Evolutionary conservation across 2,888 invertebrate species (phyloP), one percentile per base, ranked within the genome.

Genomic region (Stegana nigrithorax): DNA sequence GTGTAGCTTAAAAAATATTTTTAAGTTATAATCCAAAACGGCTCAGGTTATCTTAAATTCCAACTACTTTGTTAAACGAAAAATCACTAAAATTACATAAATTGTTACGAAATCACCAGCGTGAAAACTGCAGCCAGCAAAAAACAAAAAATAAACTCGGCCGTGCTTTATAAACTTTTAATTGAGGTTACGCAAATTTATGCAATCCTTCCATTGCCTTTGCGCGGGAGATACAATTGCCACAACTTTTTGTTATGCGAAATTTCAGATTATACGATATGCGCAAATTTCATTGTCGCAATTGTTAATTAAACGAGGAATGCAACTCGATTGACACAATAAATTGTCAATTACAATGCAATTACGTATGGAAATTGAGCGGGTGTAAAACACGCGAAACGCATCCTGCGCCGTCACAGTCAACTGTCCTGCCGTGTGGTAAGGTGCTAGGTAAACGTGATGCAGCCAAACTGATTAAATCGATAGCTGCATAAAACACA

Each of bases 331-430:
- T 80, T 78, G 78, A 78, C 80, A 78, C 78, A 77, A 80, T 80
- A 78, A 80, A 78, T 78, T 80, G 78, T 78, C 78, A 80, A 78
- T 78, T 78, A 80, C 77, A 72, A 72, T 73, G 80, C 78, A 78
- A 78, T 78, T 78, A 78, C 77, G 79, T 74, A 77, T 73, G 78
- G 78, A 75, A 80, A 80, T 80, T 71, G 77, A 63, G 64, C 59
- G 63, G 58, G 57, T 58, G 62, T 39, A 29, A 50, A 53, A 39
- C 60, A 27, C 32, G 27, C 55, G 27, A 29, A 61, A 57, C 36
- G 62, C 47, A 50, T 29, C 14, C n/a, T n/a, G n/a, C n/a, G n/a
- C n/a, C n/a, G n/a, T n/a, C n/a, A n/a, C n/a, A n/a, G n/a, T n/a
- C n/a, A n/a, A n/a, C n/a, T n/a, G n/a, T n/a, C n/a, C n/a, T n/a